These are phyloP conservation scores for Pycnonotus jocosus DNA, from an alignment of 2,113 vertebrate species.

Conservation along the genomic window DNA sequence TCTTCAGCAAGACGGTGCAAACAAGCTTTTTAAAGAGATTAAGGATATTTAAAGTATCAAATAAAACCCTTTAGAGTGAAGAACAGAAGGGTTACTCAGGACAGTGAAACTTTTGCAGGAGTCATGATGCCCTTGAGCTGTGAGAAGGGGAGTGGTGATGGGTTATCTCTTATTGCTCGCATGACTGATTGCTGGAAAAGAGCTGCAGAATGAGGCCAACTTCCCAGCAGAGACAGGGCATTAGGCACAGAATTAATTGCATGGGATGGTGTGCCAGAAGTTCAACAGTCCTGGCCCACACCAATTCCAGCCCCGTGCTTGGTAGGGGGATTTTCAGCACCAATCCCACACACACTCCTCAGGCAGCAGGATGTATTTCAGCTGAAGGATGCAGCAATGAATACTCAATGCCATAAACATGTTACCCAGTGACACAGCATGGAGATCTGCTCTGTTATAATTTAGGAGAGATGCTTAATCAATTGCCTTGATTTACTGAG, in stretches of 20 bases:
- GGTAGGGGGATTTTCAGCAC: background rate
- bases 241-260: background rate
- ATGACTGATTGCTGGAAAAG: background rate
- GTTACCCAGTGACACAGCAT: background rate
- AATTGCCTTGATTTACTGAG: constrained; percentile 1
- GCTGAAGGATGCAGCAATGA: background rate
- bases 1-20: background rate
- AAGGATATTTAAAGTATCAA: background rate
- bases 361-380: background rate
- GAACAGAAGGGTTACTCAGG: background rate
- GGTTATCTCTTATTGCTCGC: background rate
- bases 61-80: background rate
- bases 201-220: background rate
- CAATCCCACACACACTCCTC: accelerated
- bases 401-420: background rate
- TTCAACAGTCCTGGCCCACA: background rate
- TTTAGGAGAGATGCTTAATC: constrained; percentile 25
- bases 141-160: background rate
- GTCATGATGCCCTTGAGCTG: background rate
- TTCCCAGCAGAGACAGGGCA: background rate
- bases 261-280: background rate
- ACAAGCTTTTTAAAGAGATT: background rate
- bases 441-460: background rate
- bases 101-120: background rate
- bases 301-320: background rate